These are phyloP conservation scores for Spodoptera littoralis DNA, from an alignment of 2,888 invertebrate genomes.

Conservation along the genomic window DNA sequence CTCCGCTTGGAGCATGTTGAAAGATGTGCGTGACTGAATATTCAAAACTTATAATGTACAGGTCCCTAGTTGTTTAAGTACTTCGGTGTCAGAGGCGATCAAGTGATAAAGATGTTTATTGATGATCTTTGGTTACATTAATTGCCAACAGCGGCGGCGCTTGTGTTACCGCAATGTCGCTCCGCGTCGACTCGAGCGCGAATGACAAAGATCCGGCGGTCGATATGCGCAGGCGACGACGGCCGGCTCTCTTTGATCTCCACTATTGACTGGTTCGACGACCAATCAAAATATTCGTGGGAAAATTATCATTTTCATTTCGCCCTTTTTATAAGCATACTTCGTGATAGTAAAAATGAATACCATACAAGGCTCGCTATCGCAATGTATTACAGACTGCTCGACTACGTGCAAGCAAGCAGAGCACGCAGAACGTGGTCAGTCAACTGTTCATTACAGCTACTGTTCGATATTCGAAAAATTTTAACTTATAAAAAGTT, in stretches of 20 bases:
- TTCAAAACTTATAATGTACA: slow-evolving; percentile 78
- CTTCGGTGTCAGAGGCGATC: slow-evolving; percentile 82
- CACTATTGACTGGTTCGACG: slow-evolving; percentile 77
- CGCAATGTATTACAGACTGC: slow-evolving; percentile 37
- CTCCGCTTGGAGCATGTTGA: slow-evolving; percentile 66
- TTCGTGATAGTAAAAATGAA: slow-evolving; percentile 32
- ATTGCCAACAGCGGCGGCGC: slow-evolving; percentile 86
- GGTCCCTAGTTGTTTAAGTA: slow-evolving; percentile 80
- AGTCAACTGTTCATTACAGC: slow-evolving; percentile 48
- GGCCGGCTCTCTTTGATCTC: slow-evolving; percentile 81
- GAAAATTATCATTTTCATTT: slow-evolving; percentile 58
- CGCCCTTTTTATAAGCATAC: slow-evolving; percentile 34
- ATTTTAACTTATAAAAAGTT: slow-evolving; percentile 63
- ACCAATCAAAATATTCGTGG: slow-evolving; percentile 82
- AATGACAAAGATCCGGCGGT: slow-evolving; percentile 84
- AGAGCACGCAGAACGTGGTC: slow-evolving; percentile 29
- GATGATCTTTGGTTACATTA: slow-evolving; percentile 87
- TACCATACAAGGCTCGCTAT: slow-evolving; percentile 38
- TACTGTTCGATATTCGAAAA: slow-evolving; percentile 59
- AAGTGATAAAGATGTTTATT: slow-evolving; percentile 88
- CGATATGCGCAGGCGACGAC: slow-evolving; percentile 76
- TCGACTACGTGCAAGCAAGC: slow-evolving; percentile 36
- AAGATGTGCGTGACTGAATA: slow-evolving; percentile 83
- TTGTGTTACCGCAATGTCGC: slow-evolving; percentile 78
- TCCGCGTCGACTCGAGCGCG: slow-evolving; percentile 76